These are phyloP conservation scores for Drosophila sordidapex DNA, from an alignment of 2,888 invertebrate genomes.

Conservation along the genomic window DNA sequence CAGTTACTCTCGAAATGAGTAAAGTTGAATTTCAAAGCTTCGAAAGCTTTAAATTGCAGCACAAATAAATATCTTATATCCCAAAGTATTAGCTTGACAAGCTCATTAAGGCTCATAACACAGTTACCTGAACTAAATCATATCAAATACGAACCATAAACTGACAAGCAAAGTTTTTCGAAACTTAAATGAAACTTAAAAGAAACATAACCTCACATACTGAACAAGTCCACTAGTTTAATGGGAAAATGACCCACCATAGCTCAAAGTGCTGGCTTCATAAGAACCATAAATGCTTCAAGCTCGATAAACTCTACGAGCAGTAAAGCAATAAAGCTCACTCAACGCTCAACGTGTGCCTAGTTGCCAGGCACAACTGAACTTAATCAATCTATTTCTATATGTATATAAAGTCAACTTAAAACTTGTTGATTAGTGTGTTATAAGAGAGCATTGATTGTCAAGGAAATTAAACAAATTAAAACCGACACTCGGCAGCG, in stretches of 20 bases:
- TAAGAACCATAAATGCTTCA: neutral
- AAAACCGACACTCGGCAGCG: slow-evolving; percentile 72
- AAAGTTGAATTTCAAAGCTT: neutral
- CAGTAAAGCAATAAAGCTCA: slow-evolving; percentile 8
- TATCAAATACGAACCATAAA: neutral
- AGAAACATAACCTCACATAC: neutral
- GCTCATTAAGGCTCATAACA: neutral
- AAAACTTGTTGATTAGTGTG: slow-evolving; percentile 49
- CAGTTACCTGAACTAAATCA: neutral
- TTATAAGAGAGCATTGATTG: slow-evolving; percentile 39
- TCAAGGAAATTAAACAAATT: slow-evolving; percentile 68
- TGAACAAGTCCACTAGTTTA: neutral
- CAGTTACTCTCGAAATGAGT: neutral
- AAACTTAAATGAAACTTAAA: neutral
- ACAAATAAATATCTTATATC: neutral
- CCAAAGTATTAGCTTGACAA: neutral
- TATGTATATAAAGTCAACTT: neutral
- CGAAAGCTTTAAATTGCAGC: neutral
- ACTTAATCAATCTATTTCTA: neutral
- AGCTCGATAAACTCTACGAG: neutral
- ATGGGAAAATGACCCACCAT: neutral
- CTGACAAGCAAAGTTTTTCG: neutral
- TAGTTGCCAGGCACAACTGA: neutral
- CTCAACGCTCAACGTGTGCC: neutral
- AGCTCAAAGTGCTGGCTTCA: neutral